Evolutionary conservation across 2,113 vertebrate species (phyloP).

Genomic region (Caretta caretta): DNA sequence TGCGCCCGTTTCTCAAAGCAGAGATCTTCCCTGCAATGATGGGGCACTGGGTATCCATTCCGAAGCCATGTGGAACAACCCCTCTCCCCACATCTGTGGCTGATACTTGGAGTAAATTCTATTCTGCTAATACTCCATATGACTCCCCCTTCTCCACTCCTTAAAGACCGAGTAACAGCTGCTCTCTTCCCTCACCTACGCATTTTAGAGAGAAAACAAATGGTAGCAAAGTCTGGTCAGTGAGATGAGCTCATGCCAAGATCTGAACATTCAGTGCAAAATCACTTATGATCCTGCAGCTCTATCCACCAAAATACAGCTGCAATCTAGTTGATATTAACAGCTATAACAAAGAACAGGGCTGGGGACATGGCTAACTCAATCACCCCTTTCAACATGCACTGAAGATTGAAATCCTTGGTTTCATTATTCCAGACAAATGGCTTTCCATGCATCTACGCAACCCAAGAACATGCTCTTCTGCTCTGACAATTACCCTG

Average conservation of each 20-base stretch:
- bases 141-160: not conserved
- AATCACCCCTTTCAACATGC: rapidly evolving
- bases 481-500: not conserved
- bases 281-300: not conserved
- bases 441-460: not conserved
- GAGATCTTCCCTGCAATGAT: not conserved
- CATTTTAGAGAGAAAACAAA: rapidly evolving
- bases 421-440: too few relatives aligned
- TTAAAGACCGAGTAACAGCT: not conserved
- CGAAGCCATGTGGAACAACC: not conserved
- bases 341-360: rapidly evolving
- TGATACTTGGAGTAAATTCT: rapidly evolving
- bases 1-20: not conserved
- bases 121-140: too few relatives aligned
- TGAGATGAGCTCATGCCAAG: rapidly evolving
- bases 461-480: not conserved
- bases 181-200: rapidly evolving
- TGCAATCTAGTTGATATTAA: not conserved
- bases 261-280: rapidly evolving
- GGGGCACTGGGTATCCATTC: too few relatives aligned
- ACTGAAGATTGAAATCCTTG: rapidly evolving
- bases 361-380: not conserved
- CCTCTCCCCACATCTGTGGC: not conserved
- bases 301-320: not conserved
- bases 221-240: not conserved